Base-by-base conservation (phyloP, 2,797 vertebrate genomes). In the Notolepis coatsorum region DNA sequence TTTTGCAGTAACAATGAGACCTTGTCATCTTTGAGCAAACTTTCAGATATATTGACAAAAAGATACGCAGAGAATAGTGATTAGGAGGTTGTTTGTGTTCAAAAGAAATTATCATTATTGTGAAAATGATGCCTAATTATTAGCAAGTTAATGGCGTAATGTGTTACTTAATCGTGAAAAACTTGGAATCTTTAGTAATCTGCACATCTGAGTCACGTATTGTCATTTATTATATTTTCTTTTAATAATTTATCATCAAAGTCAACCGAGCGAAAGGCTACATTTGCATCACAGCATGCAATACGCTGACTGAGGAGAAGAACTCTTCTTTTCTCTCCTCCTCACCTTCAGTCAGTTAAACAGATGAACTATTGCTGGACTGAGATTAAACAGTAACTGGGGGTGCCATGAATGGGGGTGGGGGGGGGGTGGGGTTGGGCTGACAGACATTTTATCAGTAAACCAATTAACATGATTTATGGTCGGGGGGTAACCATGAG, bases 401-500 rank as follows among this genome's bases (percentile, higher is more conserved):
- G 75, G 73, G 77, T 79, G 79, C 77, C 77, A 77, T 81, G 84
- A 88, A 88, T 73, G 70, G 82, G 49, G 56, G n/a, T n/a, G n/a
- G n/a, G n/a, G n/a, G n/a, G n/a, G n/a, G n/a, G n/a, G n/a, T n/a
- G n/a, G n/a, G n/a, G n/a, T n/a, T n/a, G n/a, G n/a, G 71, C 75
- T 88, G 84, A 85, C 84, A 86, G 84, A 84, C 85, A 78, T 87
- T 90, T 91, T 91, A 91, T 91, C 88, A 89, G 87, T 88, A 81
- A 89, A 86, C 87, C 88, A 92, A 91, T 92, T 90, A 91, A 88
- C 86, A 88, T 91, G 89, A 93, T 92, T 92, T 91, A 92, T 90
- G 90, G 85, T 75, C 17, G 10, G 57, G 68, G 69, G 81, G 70
- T 77, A 81, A 84, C 75, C 79, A 79, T 65, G 68, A 79, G 84